A percentile compares a stretch with the other conserved stretches of the same genome.
Evolutionary conservation across 2,888 invertebrate species (phyloP).

Genomic region (Lathronympha strigana): DNA sequence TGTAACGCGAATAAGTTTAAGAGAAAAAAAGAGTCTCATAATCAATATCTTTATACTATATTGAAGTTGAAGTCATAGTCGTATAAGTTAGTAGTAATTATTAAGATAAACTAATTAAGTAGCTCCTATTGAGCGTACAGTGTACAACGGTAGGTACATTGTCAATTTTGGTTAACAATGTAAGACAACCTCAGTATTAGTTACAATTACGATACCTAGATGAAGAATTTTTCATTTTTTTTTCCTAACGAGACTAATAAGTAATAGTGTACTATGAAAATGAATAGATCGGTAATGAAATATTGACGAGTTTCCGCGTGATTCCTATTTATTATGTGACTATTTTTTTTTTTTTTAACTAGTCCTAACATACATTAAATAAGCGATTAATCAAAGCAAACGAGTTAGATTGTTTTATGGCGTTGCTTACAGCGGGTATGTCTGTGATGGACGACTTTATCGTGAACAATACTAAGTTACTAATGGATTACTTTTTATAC

Average conservation of each 20-base stretch:
- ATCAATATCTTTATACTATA: constrained; percentile 57
- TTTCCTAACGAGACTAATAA: too few species aligned
- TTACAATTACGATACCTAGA: constrained; percentile 43
- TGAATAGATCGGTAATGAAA: neutral
- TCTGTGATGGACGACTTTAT: neutral
- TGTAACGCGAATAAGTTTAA: constrained; percentile 43
- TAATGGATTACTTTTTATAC: neutral
- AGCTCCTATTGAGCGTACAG: constrained; percentile 57
- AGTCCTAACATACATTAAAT: neutral
- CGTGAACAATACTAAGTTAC: neutral
- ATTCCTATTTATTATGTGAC: neutral
- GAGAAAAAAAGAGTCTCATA: constrained; percentile 65
- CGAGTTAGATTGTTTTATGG: neutral
- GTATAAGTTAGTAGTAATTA: constrained; percentile 55
- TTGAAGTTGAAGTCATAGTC: constrained; percentile 62
- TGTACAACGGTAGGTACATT: constrained; percentile 45
- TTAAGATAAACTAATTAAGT: constrained; percentile 49
- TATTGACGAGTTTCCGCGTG: neutral
- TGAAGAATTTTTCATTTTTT: constrained; percentile 34
- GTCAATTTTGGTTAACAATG: constrained; percentile 45
- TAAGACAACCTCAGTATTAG: constrained; percentile 56
- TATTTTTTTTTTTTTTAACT: neutral
- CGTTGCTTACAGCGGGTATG: neutral
- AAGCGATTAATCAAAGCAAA: neutral
- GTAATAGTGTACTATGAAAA: constrained; percentile 9